Base-by-base conservation (phyloP, 30 jellyfish, hydroid and myxozoan species). In the Aurelia coerulea region DNA sequence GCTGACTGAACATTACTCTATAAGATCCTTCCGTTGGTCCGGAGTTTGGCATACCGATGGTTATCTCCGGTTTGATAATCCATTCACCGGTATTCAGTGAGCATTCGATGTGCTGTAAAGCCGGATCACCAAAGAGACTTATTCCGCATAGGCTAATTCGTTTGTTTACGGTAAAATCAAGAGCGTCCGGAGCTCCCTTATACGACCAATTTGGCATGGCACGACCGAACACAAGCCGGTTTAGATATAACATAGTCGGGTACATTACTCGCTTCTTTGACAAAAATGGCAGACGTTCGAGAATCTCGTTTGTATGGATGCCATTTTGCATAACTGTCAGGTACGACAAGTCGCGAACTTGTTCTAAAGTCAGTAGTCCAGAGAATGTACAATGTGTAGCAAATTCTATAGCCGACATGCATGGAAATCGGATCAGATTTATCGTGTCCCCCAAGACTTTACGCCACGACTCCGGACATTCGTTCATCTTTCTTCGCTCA, bases 161-260 rank as follows among this genome's bases (percentile, higher is more conserved):
- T 72, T 71, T 83, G 80, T 83, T 83, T 16, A 83, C 92, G 0
- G 92, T 69, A 67, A 83, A 83, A 37, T 83, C 92, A 41, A 83
- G 85, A 4, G 92, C 92, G 60, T 83, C 92, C 58, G 92, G 80
- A 16, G 92, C 92, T 3, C 92, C 92, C 62, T 83, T 83, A 74
- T 83, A 83, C 6, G 92, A 83, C 92, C 92, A 83, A 31, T 83
- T 83, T 53, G 73, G 92, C 92, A 83, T 83, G 63, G 64, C 64
- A 13, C 92, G 92, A 5, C 92, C 92, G 16, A 54, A 33, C n/a
- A 79, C 41, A 4, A 83, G 76, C n/a, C 92, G 62, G 86, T 83
- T 83, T 56, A 83, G 56, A 51, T 84, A 83, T 66, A 72, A 3
- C 86, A 83, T 83, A 1, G 86, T 46, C 18, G 92, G 92, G 73